phyloP scores from a whole-genome alignment of 2,113 vertebrate genomes.

The Argyrosomus japonicus region DNA sequence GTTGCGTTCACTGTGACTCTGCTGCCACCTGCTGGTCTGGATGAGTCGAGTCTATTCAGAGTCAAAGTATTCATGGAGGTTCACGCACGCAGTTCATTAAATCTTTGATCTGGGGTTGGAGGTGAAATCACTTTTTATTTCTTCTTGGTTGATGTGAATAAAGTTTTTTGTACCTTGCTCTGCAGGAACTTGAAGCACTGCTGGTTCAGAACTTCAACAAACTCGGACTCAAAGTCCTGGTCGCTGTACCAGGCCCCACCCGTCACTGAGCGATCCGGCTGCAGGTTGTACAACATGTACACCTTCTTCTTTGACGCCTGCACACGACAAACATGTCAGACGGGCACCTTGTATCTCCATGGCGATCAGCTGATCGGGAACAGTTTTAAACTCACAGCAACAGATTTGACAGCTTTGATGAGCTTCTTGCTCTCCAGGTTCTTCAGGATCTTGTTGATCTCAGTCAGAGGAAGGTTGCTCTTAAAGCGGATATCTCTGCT shows the following conservation, averaged over 20 bases:
- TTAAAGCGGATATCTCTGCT: constrained; percentile 98
- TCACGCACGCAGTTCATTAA: no score
- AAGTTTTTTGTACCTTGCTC: constrained; percentile 87
- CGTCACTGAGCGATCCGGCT: constrained; percentile 96
- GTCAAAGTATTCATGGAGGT: no score
- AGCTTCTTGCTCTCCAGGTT: constrained; percentile 99
- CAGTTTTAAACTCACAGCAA: constrained; percentile 90
- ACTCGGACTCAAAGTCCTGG: constrained; percentile 99
- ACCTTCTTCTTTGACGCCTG: constrained; percentile 99
- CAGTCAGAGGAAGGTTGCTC: constrained; percentile 97
- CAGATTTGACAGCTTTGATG: constrained; percentile 98
- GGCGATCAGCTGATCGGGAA: not conserved
- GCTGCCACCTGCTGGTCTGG: constrained; percentile 10
- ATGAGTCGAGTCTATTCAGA: no score
- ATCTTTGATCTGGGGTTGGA: no score
- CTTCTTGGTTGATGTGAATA: no score
- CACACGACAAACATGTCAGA: constrained; percentile 29
- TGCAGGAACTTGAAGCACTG: constrained; percentile 99
- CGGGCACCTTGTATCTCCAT: not conserved
- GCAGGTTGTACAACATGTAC: constrained; percentile 97
- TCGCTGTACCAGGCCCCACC: constrained; percentile 99
- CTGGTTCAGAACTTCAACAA: constrained; percentile 98
- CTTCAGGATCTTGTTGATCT: constrained; percentile 99
- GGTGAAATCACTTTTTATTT: no score
- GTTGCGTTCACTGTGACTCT: not conserved